Evolutionary conservation across 2,113 vertebrate species (phyloP).

Genomic region (Caranx melampygus): DNA sequence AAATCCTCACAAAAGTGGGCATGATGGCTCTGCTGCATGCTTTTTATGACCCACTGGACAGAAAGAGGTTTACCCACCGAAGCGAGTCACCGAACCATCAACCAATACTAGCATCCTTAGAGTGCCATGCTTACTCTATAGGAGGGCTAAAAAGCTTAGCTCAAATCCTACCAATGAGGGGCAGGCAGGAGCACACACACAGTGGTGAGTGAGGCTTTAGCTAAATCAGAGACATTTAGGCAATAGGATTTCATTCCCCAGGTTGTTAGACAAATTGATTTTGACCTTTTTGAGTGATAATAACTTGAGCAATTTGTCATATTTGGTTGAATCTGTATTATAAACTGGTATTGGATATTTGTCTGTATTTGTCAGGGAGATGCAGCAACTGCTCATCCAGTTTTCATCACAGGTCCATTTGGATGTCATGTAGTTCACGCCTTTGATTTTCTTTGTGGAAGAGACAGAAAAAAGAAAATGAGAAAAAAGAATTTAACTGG

Average conservation of each 20-base stretch:
- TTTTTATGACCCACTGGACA: conserved; percentile 31
- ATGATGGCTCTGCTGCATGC: background rate
- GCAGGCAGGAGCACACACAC: conserved; percentile 27
- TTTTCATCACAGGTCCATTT: background rate
- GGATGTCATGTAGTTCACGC: background rate
- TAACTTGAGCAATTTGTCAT: conserved; percentile 42
- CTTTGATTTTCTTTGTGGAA: background rate
- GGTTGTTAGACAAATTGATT: conserved; percentile 73
- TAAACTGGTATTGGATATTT: background rate
- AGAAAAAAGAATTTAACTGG: background rate
- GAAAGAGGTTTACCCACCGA: conserved; percentile 42
- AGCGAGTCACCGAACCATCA: conserved; percentile 43
- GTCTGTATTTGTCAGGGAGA: background rate
- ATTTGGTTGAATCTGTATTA: conserved; percentile 30
- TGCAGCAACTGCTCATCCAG: background rate
- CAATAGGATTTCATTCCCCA: conserved; percentile 59
- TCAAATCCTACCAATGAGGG: conserved; percentile 66
- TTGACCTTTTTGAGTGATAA: conserved; percentile 59
- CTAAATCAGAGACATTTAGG: conserved; percentile 59
- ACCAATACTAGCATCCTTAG: conserved; percentile 18
- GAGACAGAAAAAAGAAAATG: background rate
- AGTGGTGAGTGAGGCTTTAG: conserved; percentile 46
- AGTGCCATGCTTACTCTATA: conserved; percentile 30
- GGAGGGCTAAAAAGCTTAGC: conserved; percentile 61
- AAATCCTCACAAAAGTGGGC: conserved; percentile 17